Base-by-base conservation (phyloP, 2,797 vertebrate genomes). In the Melanotaenia boesemani region DNA sequence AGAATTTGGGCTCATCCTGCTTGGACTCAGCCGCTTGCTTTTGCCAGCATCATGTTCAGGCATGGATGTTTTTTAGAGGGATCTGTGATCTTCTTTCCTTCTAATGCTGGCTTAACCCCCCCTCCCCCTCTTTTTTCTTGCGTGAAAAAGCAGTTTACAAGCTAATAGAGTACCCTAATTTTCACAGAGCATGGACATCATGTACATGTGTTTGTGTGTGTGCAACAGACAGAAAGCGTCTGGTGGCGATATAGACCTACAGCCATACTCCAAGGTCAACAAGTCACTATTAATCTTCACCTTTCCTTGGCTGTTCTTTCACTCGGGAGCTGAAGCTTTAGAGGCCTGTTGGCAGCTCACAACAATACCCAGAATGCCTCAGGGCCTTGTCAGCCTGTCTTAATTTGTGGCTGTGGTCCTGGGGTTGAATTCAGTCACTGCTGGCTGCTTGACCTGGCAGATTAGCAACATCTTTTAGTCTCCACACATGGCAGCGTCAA, bases 391-490 rank as follows among this genome's bases (percentile, higher is more conserved):
- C 89, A 82, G 80, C 83, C 82, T 76, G 76, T 84, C 86, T 89
- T 91, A 93, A 95, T 94, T 93, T 93, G 92, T 90, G 91, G 91
- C 90, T 75, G 80, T 75, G 83, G 86, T 89, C 91, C 84, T 83
- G 74, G 66, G 87, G 85, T 82, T 91, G 88, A 92, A 94, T 93
- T 89, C 89, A 91, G 83, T 75, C 82, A 52, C 82, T 50, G 85
- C 76, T 81, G 90, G 88, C 86, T 86, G 91, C 85, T 89, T 93
- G 93, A 95, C 94, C 90, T 66, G 81, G 59, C 44, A 79, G 92
- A 94, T 94, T 93, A 93, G 92, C 83, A 77, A 91, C 88, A 91
- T 93, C 91, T 88, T 91, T 92, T 74, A 72, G 83, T 83, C 81
- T 85, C 70, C 72, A 75, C n/a, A 61, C 75, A 63, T 83, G 82